Evolutionary conservation across 2,113 vertebrate species (phyloP), one percentile per base, ranked within the genome.

Genomic region (Oryzias melastigma): DNA sequence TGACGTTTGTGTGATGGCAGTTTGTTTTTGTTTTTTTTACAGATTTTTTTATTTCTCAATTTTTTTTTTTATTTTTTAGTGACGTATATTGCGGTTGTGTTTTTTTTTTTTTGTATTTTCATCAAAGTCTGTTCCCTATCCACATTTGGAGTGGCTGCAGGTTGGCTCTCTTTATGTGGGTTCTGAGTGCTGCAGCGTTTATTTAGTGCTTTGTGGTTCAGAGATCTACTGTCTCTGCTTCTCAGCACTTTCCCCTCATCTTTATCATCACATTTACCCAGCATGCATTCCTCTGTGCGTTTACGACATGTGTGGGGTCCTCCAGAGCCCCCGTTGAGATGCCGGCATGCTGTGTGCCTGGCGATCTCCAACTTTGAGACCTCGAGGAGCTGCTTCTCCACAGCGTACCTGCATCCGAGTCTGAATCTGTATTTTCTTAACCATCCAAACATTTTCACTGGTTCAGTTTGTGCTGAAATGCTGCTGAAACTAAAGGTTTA

Each of bases 301-400:
- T 58, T 67, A 75, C 29, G 59, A 53, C 52, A 49, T 63, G 70
- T 65, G 67, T 58, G 58, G 48, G 52, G 41, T 58, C 48, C 73
- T 79, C 50, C 16, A 65, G 59, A 58, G 16, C 42, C 52, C 5
- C 2, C 66, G 62, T 73, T 47, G 65, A 80, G 73, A 54, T 27
- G 78, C 61, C 74, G n/a, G 5, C 76, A 59, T 47, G 18, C 18
- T 5, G 59, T 40, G 66, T 5, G 24, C 71, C 52, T 78, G 82
- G 58, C 80, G 78, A 80, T 87, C 73, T 81, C 57, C 59, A 20
- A 27, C 75, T 78, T 47, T 35, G 68, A 65, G 35, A 62, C 81
- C 62, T 25, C 12, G 53, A 62, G 61, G 71, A 70, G 73, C 44
- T n/a, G 3, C 5, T 42, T 52, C 49, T 24, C n/a, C 41, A 5